phyloP scores from a whole-genome alignment of 1,140 invertebrate species.

The Drosophila ercepeae region DNA sequence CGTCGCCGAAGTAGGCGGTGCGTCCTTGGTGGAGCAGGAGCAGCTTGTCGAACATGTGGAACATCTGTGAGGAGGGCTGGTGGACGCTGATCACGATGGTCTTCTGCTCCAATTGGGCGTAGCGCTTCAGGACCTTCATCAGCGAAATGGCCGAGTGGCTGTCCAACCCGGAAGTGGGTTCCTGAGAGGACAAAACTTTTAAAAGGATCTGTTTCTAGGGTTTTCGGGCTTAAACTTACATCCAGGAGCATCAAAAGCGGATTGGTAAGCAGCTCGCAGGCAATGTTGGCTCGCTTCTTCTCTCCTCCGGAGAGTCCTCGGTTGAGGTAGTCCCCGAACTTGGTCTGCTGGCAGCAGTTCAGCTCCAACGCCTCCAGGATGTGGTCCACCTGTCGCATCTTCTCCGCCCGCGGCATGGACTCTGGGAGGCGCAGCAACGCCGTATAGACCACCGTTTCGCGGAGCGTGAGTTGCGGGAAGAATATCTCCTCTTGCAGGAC shows the following conservation, averaged over 20 bases:
- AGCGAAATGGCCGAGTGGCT: conserved; percentile 92
- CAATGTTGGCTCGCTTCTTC: conserved; percentile 94
- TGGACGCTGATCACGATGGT: conserved; percentile 93
- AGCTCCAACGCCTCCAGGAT: conserved; percentile 92
- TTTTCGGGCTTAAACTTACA: conserved; percentile 87
- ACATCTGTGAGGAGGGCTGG: conserved; percentile 95
- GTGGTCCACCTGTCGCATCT: conserved; percentile 91
- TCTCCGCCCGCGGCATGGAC: conserved; percentile 89
- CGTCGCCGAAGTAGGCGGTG: conserved; percentile 92
- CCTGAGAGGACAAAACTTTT: conserved; percentile 85
- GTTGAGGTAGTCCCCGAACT: conserved; percentile 92
- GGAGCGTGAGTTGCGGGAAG: conserved; percentile 91
- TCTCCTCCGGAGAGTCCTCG: conserved; percentile 93
- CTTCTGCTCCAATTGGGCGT: conserved; percentile 91
- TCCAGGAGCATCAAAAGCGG: conserved; percentile 93
- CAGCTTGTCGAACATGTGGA: conserved; percentile 93
- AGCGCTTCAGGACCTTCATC: conserved; percentile 90
- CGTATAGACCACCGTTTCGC: conserved; percentile 91
- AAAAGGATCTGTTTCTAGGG: neutral
- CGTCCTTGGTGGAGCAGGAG: conserved; percentile 91
- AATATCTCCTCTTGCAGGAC: conserved; percentile 94
- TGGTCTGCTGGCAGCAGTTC: conserved; percentile 90
- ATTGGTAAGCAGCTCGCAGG: conserved; percentile 93
- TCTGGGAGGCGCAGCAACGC: conserved; percentile 91
- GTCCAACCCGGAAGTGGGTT: conserved; percentile 94